Evolutionary conservation across 2,113 vertebrate species (phyloP), one percentile per base, ranked within the genome.

Genomic region (Epinephelus moara): DNA sequence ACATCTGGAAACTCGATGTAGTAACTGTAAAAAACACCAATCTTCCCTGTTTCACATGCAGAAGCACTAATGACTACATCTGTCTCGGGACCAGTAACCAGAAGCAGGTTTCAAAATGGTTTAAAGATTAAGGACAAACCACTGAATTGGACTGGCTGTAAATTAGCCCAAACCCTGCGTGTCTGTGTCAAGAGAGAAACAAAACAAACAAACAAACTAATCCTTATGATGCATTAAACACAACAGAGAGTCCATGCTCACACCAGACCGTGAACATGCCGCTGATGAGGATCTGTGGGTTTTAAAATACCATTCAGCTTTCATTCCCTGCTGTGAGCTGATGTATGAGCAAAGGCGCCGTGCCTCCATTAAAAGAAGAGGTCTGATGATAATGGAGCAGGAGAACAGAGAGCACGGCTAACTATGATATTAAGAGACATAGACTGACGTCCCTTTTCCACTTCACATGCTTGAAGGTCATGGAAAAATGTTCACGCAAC

Each of bases 351-450:
- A 56, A 70, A 33, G 30, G 50, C 12, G 63, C 17, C 30, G 72
- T 45, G 72, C 47, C 11, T 61, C 64, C 53, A 55, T 68, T 79
- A 64, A 50, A 77, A 72, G 12, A 69, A 70, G 55, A 61, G 80
- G 67, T 63, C 37, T 70, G 33, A 12, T 47, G 60, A 66, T 80
- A 92, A 86, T 80, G 78, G 81, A 77, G 85, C 68, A 61, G 55
- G 62, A 55, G 49, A 45, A 62, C 5, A 27, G 10, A 10, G 63
- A 18, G 63, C 56, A 45, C 12, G 45, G 27, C 19, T 11, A 33
- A 15, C 15, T 11, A 27, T 45, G 17, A 37, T 61, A 49, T 27
- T 23, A 40, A 9, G n/a, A 70, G 42, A 78, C 61, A 62, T 8
- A 64, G 7, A 78, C 25, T 9, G 49, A 33, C 3, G 23, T 1